Evolutionary conservation across 2,888 invertebrate species (phyloP), one percentile per base, ranked within the genome.

Genomic region (Meganola albula): DNA sequence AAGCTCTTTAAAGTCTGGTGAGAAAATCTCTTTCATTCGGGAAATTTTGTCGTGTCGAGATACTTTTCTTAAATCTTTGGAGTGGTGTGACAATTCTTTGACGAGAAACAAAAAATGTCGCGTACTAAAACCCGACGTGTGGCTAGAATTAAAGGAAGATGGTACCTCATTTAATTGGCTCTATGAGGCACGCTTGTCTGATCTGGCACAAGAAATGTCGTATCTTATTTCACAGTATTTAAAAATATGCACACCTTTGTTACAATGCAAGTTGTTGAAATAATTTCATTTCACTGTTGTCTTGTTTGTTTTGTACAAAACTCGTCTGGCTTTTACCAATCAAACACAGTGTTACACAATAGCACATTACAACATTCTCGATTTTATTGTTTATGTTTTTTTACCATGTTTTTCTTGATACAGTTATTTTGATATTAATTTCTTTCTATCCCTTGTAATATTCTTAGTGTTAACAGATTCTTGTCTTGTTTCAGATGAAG

Each of bases 401-500:
- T n/a, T n/a, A n/a, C n/a, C n/a, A n/a, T n/a, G 3, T 20, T 20
- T 16, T 7, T 20, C 7, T 20, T 5, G 20, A 20, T n/a, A 20
- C 20, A 5, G n/a, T 5, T 20, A 20, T n/a, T 20, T 20, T 16
- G 20, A 7, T 7, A 7, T 16, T 20, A 20, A 7, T 20, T 16
- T 20, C 8, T 20, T 3, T 20, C n/a, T 3, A 20, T 20, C 8
- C 31, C 33, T 26, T 7, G 37, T 31, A 28, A 8, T 24, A 29
- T 38, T 24, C 35, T 16, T 29, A 23, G 14, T 24, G 29, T 33
- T 45, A 45, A 37, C 46, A 20, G 39, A 21, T 28, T n/a, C 48
- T 53, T 49, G 12, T 31, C 18, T 56, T 67, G 49, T 67, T 74
- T 71, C 84, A 90, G 90, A 90, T 83, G 90, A 90, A 59, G 75